Evolutionary conservation across 2,113 vertebrate species (phyloP).

Genomic region (Megalops atlanticus): DNA sequence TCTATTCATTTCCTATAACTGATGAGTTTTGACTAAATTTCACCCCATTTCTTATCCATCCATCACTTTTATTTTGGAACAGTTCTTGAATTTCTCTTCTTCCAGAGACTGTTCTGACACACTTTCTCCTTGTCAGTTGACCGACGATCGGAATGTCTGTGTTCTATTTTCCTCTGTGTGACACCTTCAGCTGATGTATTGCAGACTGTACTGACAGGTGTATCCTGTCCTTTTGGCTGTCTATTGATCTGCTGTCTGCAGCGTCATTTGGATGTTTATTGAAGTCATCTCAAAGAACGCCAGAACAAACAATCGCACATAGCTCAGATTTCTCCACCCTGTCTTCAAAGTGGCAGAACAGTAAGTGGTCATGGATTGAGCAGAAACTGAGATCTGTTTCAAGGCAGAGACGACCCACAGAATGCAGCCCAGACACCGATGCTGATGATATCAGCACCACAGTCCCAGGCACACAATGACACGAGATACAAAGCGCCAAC

Average conservation of each 20-base stretch:
- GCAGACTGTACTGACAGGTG: background rate
- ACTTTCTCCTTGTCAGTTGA: background rate
- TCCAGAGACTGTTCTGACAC: background rate
- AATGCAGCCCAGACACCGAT: background rate
- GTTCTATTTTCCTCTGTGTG: background rate
- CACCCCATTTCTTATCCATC: background rate
- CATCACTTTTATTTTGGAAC: background rate
- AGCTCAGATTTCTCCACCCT: background rate
- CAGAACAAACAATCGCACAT: background rate
- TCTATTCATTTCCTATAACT: background rate
- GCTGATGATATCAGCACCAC: background rate
- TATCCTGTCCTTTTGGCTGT: background rate
- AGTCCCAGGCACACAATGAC: background rate
- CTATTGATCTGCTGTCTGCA: background rate
- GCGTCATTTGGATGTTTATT: conserved; percentile 1
- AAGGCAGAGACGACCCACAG: background rate
- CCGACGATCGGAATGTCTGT: background rate
- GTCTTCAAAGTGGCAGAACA: conserved; percentile 3
- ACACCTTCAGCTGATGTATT: background rate
- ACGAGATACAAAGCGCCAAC: background rate
- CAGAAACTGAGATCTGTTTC: background rate
- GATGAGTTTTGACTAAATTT: background rate
- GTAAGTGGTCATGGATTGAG: background rate
- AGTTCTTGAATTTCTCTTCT: background rate
- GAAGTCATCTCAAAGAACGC: background rate